These are phyloP conservation scores for Gymnopithys bicolor DNA, from an alignment of 2,797 vertebrate genomes.

Conservation along the genomic window DNA sequence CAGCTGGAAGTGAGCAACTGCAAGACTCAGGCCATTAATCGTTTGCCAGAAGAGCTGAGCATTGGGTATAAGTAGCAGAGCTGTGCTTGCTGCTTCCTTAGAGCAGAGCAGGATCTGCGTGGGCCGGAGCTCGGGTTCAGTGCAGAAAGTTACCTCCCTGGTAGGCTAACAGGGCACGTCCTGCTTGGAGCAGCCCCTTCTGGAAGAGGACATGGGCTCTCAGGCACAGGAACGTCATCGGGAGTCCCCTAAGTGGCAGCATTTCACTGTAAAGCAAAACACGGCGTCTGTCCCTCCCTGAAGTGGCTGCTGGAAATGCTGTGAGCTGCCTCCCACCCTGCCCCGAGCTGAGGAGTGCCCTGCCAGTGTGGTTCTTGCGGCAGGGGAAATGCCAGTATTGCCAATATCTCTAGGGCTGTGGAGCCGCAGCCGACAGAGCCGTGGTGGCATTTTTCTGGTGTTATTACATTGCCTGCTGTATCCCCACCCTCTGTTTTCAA, in stretches of 20 bases:
- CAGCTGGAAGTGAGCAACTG: slow-evolving; percentile 18
- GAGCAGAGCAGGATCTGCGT: neutral
- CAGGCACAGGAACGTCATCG: slow-evolving; percentile 44
- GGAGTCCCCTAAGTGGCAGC: slow-evolving; percentile 70
- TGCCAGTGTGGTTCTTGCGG: slow-evolving; percentile 69
- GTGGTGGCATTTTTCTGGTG: slow-evolving; percentile 70
- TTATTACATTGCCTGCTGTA: slow-evolving; percentile 47
- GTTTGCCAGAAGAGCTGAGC: slow-evolving; percentile 38
- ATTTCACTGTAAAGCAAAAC: slow-evolving; percentile 59
- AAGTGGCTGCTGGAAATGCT: slow-evolving; percentile 64
- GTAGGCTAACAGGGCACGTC: neutral
- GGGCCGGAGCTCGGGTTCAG: neutral
- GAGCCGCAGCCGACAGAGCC: slow-evolving; percentile 42
- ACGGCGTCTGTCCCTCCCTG: slow-evolving; percentile 31
- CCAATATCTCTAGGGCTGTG: slow-evolving; percentile 55
- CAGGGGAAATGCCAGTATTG: slow-evolving; percentile 43
- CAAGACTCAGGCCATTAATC: neutral
- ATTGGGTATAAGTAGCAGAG: slow-evolving; percentile 46
- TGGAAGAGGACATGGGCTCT: neutral
- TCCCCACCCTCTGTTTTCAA: slow-evolving; percentile 73
- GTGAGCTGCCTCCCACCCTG: slow-evolving; percentile 65
- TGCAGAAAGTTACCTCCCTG: neutral
- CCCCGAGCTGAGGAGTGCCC: slow-evolving; percentile 28
- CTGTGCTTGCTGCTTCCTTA: neutral
- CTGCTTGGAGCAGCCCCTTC: neutral